These are phyloP conservation scores for Tenthredo amoena DNA, from an alignment of 2,888 invertebrate species.

Conservation along the genomic window DNA sequence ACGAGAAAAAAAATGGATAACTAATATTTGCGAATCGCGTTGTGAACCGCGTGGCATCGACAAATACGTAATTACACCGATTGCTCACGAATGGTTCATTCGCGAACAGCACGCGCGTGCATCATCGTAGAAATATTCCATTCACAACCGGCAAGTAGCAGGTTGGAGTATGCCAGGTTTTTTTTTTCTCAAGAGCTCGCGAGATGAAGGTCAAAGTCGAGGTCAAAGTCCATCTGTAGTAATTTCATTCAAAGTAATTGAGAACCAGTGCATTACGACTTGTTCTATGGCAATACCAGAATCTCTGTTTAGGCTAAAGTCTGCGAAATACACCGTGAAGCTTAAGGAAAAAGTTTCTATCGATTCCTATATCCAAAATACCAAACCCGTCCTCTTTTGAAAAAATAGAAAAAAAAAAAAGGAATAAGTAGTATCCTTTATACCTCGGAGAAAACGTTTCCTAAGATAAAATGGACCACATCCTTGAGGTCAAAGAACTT, in stretches of 20 bases:
- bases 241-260: neutral
- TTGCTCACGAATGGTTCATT: neutral
- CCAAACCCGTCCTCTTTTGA: neutral
- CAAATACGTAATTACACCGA: neutral
- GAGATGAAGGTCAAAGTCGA: conserved; percentile 10
- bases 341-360: neutral
- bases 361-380: neutral
- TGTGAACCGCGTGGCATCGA: neutral
- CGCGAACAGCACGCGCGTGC: neutral
- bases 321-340: neutral
- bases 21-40: neutral
- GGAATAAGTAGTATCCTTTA: neutral
- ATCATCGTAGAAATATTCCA: conserved; percentile 29
- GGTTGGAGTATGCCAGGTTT: neutral
- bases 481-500: neutral
- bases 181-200: neutral
- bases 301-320: neutral
- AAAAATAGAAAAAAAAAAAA: neutral
- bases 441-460: no score
- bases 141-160: conserved; percentile 9
- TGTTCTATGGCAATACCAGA: neutral
- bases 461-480: neutral
- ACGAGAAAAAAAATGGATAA: neutral
- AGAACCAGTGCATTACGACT: neutral
- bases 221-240: neutral